Percentiles rank a stretch among this genome's conserved stretches.
Conservation (phyloP, 1,140 invertebrate genomes). For the Araneus ventricosus region DNA sequence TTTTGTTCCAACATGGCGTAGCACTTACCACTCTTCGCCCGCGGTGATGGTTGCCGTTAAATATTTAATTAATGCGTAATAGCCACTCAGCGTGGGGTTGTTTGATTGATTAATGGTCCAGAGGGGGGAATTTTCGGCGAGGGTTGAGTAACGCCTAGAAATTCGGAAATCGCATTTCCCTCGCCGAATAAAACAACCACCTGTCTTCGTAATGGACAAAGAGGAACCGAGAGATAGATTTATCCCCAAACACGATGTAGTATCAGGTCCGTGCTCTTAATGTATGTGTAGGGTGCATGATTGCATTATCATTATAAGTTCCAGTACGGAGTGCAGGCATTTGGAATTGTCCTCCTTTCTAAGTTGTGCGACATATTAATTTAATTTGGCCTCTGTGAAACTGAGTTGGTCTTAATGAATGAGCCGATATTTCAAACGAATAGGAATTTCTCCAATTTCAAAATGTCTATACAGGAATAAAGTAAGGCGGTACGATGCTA, state of each 20-base stretch:
- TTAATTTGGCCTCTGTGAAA: neutral
- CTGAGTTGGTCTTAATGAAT: neutral
- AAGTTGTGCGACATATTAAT: neutral
- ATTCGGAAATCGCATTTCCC: slow-evolving; percentile 30
- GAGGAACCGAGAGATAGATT: neutral
- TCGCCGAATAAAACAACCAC: neutral
- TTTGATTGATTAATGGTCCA: slow-evolving; percentile 50
- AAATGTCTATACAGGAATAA: no score
- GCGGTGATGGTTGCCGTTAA: slow-evolving; percentile 50
- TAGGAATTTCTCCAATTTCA: no score
- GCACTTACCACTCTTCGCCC: slow-evolving; percentile 6
- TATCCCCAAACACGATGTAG: neutral
- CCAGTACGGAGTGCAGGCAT: neutral
- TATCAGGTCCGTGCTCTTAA: neutral
- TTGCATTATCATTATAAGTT: slow-evolving; percentile 21
- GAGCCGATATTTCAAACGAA: neutral
- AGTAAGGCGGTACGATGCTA: no score
- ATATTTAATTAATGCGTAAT: slow-evolving; percentile 69
- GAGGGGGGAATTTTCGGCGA: neutral
- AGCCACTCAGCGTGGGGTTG: slow-evolving; percentile 26
- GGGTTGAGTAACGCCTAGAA: neutral
- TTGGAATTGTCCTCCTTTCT: neutral
- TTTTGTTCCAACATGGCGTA: slow-evolving; percentile 5
- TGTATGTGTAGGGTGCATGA: neutral
- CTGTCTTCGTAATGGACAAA: neutral